Evolutionary conservation across 2,888 invertebrate genomes (phyloP), one percentile per base, ranked within the genome.

Genomic region (Cotesia congregata): DNA sequence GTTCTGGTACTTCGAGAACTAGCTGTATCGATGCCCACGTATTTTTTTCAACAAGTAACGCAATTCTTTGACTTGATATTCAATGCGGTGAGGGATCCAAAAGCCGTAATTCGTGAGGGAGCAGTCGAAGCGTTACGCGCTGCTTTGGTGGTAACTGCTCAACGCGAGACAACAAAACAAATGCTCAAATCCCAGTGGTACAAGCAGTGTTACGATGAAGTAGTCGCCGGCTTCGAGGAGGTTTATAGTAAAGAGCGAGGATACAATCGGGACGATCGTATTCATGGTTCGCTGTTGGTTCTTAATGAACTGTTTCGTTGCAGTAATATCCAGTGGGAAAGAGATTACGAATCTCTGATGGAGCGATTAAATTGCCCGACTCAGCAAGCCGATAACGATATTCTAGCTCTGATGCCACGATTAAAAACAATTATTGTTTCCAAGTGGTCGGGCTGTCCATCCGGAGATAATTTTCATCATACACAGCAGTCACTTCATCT

Each of bases 121-220:
- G 98, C 98, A 0, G 97, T 96, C 0, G 96, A 97, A 85, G 98
- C 99, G 0, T 90, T 99, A n/a, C 92, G 98, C 83, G 97, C 98
- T 30, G 98, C 98, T 0, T 90, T 99, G 5, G 95, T 97, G 0
- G 97, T 99, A 0, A 98, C 97, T 0, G 95, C 98, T 0, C 98
- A 98, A 87, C 92, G 99, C 78, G 99, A 99, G 91, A 95, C 95
- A n/a, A 95, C 96, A 0, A 97, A 97, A 88, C 97, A 97, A 87
- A 94, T 95, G 62, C 95, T 96, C 82, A 95, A 95, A 86, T 95
- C 96, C 0, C 94, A 94, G 82, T 98, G 98, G 97, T 97, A 97
- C 88, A 96, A 95, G 87, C 95, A 96, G 84, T 98, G 98, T 86
- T 98, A 96, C 89, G 96, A 97, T 80, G 97, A 98, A 89, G 96